Evolutionary conservation across 2,797 vertebrate genomes (phyloP), one percentile per base, ranked within the genome.

Genomic region (Trichosurus vulpecula): DNA sequence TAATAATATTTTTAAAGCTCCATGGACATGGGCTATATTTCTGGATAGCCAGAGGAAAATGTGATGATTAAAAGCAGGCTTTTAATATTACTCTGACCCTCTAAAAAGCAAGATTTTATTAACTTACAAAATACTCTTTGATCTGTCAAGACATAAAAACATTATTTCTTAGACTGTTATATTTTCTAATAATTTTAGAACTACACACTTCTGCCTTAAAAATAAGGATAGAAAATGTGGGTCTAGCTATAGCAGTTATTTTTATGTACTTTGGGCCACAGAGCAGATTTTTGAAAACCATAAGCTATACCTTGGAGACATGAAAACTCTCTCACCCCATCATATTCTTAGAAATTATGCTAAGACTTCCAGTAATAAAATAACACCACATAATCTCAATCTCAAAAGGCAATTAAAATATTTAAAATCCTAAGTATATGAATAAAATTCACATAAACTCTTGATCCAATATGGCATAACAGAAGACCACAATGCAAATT

Each of bases 391-490:
- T 11, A 41, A 47, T 94, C 74, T 91, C 54, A 74, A 53, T 52
- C 61, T 47, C 29, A 66, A 57, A 95, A 92, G 51, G 47, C 41
- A 94, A 35, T 93, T 94, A 95, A 95, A 93, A 93, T 11, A 25
- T 51, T 54, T n/a, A 92, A 95, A 90, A 35, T 54, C 10, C 52
- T 2, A n/a, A 93, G 31, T 22, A 74, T 47, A 52, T 90, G 13
- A 47, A 74, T 0, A 92, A 91, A 96, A 94, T 12, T 8, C 90
- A 94, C 0, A 0, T 19, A 93, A 96, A 96, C 27, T 55, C 13
- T 56, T 95, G 61, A 89, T 95, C 52, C 35, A 66, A 58, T 74
- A 11, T 92, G 92, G 53, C 89, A 94, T 92, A 97, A 93, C 52
- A 54, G 93, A 94, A 90, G 35, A 92, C 13, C 11, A 51, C 3